Percentiles rank a stretch among this genome's conserved stretches.
Evolutionary conservation across 2,113 vertebrate genomes (phyloP).

Genomic region (Trematocara macrostoma): DNA sequence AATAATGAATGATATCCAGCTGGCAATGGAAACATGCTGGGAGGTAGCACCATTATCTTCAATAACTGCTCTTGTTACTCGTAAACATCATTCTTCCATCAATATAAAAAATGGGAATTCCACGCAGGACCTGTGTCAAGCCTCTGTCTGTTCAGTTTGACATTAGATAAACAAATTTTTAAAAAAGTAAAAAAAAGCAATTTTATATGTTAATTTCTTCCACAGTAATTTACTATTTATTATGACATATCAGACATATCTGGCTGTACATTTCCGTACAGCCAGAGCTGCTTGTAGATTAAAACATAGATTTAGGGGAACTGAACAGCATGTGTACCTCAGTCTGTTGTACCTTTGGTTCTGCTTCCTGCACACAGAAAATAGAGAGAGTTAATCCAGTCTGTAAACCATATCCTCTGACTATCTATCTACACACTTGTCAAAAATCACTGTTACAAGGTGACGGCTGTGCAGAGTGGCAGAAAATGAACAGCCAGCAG

Average conservation of each 20-base stretch:
- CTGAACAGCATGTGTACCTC: not conserved
- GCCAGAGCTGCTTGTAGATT: not conserved
- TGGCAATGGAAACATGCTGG: not conserved
- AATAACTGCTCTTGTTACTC: slow-evolving; percentile 1
- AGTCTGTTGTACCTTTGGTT: not conserved
- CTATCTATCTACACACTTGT: not conserved
- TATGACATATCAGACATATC: not conserved
- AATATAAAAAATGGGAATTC: not conserved
- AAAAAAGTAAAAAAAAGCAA: fast-evolving
- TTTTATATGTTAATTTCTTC: not conserved
- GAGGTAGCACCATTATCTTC: not conserved
- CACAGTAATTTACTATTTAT: not conserved
- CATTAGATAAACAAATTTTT: not conserved
- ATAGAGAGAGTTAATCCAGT: not conserved
- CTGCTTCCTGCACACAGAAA: not conserved
- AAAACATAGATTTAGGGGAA: not conserved
- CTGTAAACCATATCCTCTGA: not conserved
- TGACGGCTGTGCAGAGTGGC: not conserved
- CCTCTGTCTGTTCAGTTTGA: not conserved
- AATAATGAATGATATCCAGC: slow-evolving; percentile 7
- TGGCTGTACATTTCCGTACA: not conserved
- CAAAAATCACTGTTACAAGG: not conserved
- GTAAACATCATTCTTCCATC: not conserved
- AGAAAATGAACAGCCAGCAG: not conserved
- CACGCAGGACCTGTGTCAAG: not conserved